These are phyloP conservation scores for Paramisgurnus dabryanus DNA, from an alignment of 2,113 vertebrate genomes.

Conservation along the genomic window DNA sequence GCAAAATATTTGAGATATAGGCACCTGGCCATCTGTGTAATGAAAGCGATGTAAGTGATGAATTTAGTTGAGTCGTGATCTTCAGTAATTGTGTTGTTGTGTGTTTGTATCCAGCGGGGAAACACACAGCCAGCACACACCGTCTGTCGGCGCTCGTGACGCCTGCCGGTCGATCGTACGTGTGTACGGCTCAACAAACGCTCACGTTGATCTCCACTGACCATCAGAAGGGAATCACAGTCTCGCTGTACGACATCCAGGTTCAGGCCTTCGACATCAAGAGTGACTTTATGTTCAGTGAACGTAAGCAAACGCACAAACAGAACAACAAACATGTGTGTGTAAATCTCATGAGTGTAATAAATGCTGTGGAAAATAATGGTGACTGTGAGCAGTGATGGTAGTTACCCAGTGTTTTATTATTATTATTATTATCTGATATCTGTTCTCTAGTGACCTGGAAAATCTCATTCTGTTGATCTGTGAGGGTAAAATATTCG, in stretches of 20 bases:
- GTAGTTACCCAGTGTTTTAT: too few relatives aligned
- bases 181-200: slow-evolving; percentile 88
- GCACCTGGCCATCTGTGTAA: too few relatives aligned
- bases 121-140: slow-evolving; percentile 87
- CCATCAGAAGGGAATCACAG: slow-evolving; percentile 87
- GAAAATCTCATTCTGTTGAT: too few relatives aligned
- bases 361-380: too few relatives aligned
- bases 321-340: slow-evolving; percentile 26
- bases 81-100: background rate
- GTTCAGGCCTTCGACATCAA: slow-evolving; percentile 96
- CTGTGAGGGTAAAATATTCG: too few relatives aligned
- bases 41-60: background rate
- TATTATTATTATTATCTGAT: too few relatives aligned
- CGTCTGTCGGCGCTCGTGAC: slow-evolving; percentile 89
- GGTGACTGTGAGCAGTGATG: too few relatives aligned
- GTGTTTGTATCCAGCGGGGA: slow-evolving; percentile 78
- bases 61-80: background rate
- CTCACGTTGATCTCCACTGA: slow-evolving; percentile 89
- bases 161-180: slow-evolving; percentile 85
- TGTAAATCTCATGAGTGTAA: background rate
- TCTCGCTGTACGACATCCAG: slow-evolving; percentile 87
- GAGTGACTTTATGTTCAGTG: slow-evolving; percentile 93
- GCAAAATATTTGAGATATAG: background rate
- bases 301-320: slow-evolving; percentile 77
- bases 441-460: too few relatives aligned